phyloP scores from a whole-genome alignment of 2,797 vertebrate genomes.

The Spheniscus humboldti region DNA sequence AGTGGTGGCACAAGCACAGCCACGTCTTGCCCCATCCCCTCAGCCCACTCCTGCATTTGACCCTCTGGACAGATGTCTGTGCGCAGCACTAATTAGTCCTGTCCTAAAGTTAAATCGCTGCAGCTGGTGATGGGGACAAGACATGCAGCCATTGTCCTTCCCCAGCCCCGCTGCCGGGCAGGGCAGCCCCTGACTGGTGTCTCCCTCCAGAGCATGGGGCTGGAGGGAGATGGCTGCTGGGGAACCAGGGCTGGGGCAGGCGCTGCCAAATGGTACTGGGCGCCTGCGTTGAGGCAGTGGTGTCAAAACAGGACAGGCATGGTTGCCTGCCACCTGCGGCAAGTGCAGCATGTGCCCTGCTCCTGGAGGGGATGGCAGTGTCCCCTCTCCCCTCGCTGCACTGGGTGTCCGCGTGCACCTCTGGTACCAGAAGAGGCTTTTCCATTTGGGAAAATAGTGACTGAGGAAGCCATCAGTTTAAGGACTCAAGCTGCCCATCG shows the following conservation, averaged over 20 bases:
- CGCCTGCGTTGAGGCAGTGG: rapidly evolving
- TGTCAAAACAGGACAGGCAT: rapidly evolving
- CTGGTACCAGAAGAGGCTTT: background rate
- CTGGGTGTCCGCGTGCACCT: too few relatives aligned
- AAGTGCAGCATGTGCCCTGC: background rate
- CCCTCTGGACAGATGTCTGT: background rate
- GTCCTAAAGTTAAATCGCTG: background rate
- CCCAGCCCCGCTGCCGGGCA: rapidly evolving
- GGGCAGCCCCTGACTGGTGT: rapidly evolving
- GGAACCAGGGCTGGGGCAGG: rapidly evolving
- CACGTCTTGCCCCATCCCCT: rapidly evolving
- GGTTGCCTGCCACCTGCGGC: background rate
- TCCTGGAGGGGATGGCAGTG: rapidly evolving
- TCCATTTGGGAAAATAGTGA: background rate
- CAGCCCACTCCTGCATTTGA: background rate
- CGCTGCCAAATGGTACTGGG: rapidly evolving
- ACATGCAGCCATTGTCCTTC: too few relatives aligned
- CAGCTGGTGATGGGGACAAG: background rate
- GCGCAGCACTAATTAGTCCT: too few relatives aligned
- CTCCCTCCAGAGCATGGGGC: rapidly evolving
- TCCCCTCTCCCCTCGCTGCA: rapidly evolving
- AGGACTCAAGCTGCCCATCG: background rate
- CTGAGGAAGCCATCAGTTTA: background rate
- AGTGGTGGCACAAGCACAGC: rapidly evolving
- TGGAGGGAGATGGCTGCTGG: background rate